Base-by-base conservation (phyloP, 2,797 vertebrate genomes). In the Sebastes trivittatus region DNA sequence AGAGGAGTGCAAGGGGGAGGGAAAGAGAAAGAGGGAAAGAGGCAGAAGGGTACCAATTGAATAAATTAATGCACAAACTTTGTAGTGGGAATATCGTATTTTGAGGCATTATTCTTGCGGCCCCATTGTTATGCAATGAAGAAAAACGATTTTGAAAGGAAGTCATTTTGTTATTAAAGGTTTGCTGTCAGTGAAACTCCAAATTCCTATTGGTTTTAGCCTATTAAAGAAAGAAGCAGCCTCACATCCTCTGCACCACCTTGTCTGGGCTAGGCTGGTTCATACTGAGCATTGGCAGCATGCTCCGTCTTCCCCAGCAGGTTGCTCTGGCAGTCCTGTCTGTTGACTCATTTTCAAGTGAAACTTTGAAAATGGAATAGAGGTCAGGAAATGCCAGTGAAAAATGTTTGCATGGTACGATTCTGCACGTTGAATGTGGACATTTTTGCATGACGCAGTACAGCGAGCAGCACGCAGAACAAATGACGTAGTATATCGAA, bases 41-140 rank as follows among this genome's bases (percentile, higher is more conserved):
- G 4, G 64, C 18, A 76, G 54, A 70, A 63, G 67, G 65, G 55
- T 76, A 73, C 32, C 84, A 72, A 75, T 32, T 80, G 82, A 75
- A 90, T 86, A 82, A 93, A 93, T 87, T 20, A 74, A 82, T 71
- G 82, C 75, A 60, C 66, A 75, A 78, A 89, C 77, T 84, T 75
- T 87, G 70, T 25, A 58, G 71, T 68, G 58, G 11, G 64, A 74
- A 66, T 70, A 54, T 38, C 68, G 81, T 81, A 64, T 87, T 85
- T 72, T 25, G 68, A 63, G 72, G 42, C 59, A 72, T 85, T 73
- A 69, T 68, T 76, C 60, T 46, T 46, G 55, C 60, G 34, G 55
- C 64, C 11, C 18, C 16, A 55, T 83, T 88, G 82, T 84, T 86
- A 64, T 78, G 67, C 27, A 49, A 78, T 25, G 59, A 77, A 36